Conservation (phyloP, 2,888 invertebrate genomes). For the Gortyna flavago region DNA sequence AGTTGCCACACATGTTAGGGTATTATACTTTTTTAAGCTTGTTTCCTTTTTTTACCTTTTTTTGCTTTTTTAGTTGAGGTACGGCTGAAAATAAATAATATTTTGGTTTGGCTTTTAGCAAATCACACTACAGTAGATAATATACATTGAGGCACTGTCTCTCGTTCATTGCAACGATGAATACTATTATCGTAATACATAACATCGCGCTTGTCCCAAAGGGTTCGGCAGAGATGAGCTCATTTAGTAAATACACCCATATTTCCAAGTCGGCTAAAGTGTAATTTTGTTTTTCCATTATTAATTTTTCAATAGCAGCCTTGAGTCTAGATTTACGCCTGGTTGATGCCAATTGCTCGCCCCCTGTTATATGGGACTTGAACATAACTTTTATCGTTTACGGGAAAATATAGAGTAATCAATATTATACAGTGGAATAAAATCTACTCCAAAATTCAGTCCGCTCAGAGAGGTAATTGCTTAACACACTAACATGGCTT, state of each 20-base stretch:
- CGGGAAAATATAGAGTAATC: neutral
- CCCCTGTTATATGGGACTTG: neutral
- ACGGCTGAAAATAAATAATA: neutral
- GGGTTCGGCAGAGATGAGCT: neutral
- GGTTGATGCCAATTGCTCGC: neutral
- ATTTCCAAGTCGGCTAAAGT: neutral
- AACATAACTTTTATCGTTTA: neutral
- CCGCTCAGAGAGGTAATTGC: neutral
- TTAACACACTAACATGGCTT: too few species aligned
- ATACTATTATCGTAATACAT: neutral
- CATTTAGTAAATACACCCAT: neutral
- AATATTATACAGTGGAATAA: neutral
- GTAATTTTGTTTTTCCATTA: too few species aligned
- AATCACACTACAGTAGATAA: neutral
- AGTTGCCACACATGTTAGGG: conserved; percentile 22
- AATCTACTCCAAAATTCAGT: neutral
- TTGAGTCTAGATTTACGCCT: neutral
- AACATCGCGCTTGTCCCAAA: neutral
- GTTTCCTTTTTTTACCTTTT: conserved; percentile 9
- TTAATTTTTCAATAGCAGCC: neutral
- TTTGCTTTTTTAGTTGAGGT: conserved; percentile 1
- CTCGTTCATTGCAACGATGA: neutral
- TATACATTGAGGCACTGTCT: neutral
- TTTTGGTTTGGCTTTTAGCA: neutral
- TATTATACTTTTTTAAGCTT: conserved; percentile 43